Evolutionary conservation across 2,113 vertebrate genomes (phyloP), one percentile per base, ranked within the genome.

Genomic region (Cavia porcellus): DNA sequence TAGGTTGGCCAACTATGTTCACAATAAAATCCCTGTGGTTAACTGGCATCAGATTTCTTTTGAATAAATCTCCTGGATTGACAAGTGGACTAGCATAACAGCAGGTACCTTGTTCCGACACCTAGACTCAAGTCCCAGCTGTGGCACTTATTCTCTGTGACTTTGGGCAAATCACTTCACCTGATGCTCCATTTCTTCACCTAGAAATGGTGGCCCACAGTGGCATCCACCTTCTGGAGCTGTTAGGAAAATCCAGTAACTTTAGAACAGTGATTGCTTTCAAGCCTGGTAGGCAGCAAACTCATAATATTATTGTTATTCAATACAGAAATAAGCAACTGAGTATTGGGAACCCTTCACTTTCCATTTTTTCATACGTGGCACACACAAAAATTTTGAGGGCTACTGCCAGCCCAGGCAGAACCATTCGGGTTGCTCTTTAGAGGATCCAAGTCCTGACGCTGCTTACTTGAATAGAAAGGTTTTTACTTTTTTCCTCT

Each of bases 401-500:
- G 50, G 13, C 15, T 7, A 6, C 42, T 20, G 30, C 83, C 47
- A 62, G 66, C 25, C 24, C 64, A 70, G 35, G 85, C 50, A 74
- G 28, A 87, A 32, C 35, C 91, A n/a, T 82, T 93, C 20, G 22
- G 61, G n/a, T 42, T 70, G n/a, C 62, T 87, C 42, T 52, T 32
- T n/a, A 57, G 75, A 30, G 59, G 3, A 14, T 55, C 30, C 45
- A 17, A n/a, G n/a, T 96, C 61, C 68, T 25, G 85, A 89, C 87
- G 92, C 74, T 38, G 45, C 62, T 72, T 66, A 32, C 87, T 77
- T 20, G 17, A 80, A 50, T 61, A 68, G 70, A 92, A 86, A 86
- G 22, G 22, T 79, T 96, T 93, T 72, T 77, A 64, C 64, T 74
- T 95, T 95, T 96, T 86, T 95, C 55, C 38, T 86, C 59, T 72